Evolutionary conservation across 2,888 invertebrate genomes (phyloP).

Genomic region (Drosophila anomalata): DNA sequence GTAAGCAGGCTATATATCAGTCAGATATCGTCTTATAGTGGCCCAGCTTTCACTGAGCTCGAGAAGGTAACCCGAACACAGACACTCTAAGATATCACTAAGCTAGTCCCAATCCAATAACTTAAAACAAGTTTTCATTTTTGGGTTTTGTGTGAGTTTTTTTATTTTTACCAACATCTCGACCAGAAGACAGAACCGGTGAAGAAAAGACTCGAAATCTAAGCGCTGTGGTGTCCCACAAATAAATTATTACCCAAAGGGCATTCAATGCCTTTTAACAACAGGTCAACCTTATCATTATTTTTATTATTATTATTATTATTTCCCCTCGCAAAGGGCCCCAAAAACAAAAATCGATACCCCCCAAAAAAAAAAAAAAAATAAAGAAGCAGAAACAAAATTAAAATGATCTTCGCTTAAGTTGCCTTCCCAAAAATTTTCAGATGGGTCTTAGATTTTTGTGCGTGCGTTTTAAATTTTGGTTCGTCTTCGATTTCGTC

Average conservation of each 20-base stretch:
- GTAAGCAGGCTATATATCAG: constrained; percentile 60
- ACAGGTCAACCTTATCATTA: constrained; percentile 82
- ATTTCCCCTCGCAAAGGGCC: constrained; percentile 59
- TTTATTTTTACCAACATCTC: not conserved
- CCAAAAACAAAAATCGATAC: constrained; percentile 38
- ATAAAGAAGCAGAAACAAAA: constrained; percentile 42
- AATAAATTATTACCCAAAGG: constrained; percentile 81
- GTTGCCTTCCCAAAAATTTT: constrained; percentile 33
- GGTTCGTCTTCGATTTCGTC: constrained; percentile 57
- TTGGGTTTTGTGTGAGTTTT: not conserved
- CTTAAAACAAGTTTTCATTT: constrained; percentile 56
- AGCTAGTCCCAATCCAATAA: constrained; percentile 67
- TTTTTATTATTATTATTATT: constrained; percentile 80
- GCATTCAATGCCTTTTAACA: constrained; percentile 82
- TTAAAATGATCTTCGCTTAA: constrained; percentile 70
- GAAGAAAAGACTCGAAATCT: constrained; percentile 61
- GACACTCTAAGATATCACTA: constrained; percentile 56
- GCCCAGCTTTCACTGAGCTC: constrained; percentile 71
- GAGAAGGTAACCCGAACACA: constrained; percentile 48
- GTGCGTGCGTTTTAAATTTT: constrained; percentile 75
- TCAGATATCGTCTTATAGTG: constrained; percentile 60
- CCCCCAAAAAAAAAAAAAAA: constrained; percentile 1
- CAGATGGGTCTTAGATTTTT: constrained; percentile 60
- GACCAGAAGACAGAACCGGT: constrained; percentile 24
- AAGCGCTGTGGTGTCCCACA: constrained; percentile 74